A percentile compares a stretch with the other conserved stretches of the same genome.
Evolutionary conservation across 2,113 vertebrate species (phyloP).

Genomic region (Pelvicachromis taeniatus): DNA sequence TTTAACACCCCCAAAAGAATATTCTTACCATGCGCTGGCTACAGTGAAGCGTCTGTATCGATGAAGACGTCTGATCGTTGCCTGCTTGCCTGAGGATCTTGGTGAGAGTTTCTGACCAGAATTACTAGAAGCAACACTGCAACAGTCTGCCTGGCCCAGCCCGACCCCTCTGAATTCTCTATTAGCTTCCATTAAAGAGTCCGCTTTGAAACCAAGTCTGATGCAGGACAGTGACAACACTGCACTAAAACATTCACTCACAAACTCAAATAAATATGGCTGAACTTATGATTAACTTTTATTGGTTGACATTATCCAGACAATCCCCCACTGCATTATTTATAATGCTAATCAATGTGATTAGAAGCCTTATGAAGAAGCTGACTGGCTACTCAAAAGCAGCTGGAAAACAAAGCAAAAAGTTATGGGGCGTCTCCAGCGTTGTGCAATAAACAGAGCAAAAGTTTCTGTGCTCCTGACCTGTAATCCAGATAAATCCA

Average conservation of each 20-base stretch:
- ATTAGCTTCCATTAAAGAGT: constrained; percentile 57
- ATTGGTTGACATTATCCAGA: background rate
- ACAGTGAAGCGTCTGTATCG: constrained; percentile 87
- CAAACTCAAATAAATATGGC: background rate
- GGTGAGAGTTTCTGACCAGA: constrained; percentile 78
- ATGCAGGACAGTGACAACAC: background rate
- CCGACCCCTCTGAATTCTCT: constrained; percentile 50
- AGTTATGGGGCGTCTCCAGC: background rate
- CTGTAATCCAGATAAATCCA: constrained; percentile 6
- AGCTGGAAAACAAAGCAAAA: background rate
- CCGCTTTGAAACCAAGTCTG: background rate
- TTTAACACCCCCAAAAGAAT: background rate
- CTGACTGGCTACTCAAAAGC: background rate
- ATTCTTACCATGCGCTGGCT: constrained; percentile 85
- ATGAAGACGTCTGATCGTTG: constrained; percentile 82
- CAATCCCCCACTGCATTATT: background rate
- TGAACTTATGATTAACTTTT: background rate
- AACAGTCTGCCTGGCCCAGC: constrained; percentile 57
- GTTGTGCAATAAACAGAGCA: background rate
- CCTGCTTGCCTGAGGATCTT: constrained; percentile 84
- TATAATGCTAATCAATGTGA: background rate
- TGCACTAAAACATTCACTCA: background rate
- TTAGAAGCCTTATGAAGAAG: background rate
- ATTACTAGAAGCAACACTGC: constrained; percentile 54
- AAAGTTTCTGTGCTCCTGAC: background rate